Evolutionary conservation across 2,888 invertebrate species (phyloP).

Genomic region (Dyspetes luteomarginatus): DNA sequence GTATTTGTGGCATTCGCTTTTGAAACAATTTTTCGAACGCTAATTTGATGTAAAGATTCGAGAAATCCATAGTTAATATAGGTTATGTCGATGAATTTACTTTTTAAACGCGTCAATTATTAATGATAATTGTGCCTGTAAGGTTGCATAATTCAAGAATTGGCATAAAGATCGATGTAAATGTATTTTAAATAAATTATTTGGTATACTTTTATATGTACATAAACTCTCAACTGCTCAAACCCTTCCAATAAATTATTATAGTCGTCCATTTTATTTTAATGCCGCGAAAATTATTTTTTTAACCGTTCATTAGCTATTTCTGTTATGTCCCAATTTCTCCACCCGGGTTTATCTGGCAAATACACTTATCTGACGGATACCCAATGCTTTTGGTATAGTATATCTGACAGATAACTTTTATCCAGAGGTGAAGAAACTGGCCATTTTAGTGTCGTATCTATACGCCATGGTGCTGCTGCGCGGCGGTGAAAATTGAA

Average conservation of each 20-base stretch:
- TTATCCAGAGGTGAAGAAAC: no score
- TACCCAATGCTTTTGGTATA: no score
- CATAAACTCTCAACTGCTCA: not conserved
- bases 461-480: no score
- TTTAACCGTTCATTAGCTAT: no score
- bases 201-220: not conserved
- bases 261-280: not conserved
- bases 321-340: no score
- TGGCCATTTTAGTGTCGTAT: no score
- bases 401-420: no score
- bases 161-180: not conserved
- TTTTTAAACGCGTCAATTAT: not conserved
- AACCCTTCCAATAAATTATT: not conserved
- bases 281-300: no score
- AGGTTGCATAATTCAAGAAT: not conserved
- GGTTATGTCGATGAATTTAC: not conserved
- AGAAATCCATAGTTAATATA: not conserved
- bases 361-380: no score
- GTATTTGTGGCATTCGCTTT: slow-evolving; percentile 14
- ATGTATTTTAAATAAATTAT: not conserved
- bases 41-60: slow-evolving; percentile 11
- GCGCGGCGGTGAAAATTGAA: no score
- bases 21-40: slow-evolving; percentile 10
- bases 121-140: not conserved
- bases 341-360: no score